A percentile compares a stretch with the other conserved stretches of the same genome.
Conservation (phyloP, 2,113 vertebrate species). For the Scytalopus superciliaris region DNA sequence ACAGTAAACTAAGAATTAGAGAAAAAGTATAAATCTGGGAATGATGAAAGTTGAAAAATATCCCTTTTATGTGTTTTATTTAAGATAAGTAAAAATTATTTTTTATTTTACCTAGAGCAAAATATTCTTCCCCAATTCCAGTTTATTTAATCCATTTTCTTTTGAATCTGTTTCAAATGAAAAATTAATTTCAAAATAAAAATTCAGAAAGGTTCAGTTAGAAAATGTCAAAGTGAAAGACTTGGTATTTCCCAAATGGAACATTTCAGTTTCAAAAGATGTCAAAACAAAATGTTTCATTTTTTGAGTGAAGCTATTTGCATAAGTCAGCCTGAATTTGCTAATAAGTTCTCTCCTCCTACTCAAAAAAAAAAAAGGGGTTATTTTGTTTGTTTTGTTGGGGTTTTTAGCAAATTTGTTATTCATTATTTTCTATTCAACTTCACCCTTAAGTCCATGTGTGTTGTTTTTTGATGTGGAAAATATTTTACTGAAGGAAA, state of each 20-base stretch:
- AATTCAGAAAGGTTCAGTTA: neutral
- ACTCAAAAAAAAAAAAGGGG: neutral
- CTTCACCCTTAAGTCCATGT: neutral
- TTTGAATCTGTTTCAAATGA: neutral
- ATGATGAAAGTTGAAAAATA: neutral
- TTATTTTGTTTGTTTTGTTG: rapidly evolving
- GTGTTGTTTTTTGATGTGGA: neutral
- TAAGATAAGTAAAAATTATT: neutral
- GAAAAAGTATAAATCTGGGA: neutral
- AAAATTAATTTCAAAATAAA: neutral
- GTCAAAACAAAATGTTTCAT: neutral
- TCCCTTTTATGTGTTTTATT: neutral
- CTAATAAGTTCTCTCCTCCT: neutral
- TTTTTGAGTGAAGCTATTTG: neutral
- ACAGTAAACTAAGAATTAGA: neutral
- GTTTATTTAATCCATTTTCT: neutral
- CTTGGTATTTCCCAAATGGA: neutral
- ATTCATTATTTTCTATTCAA: neutral
- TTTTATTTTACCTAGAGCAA: neutral
- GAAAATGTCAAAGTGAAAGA: neutral
- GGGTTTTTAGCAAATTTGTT: neutral
- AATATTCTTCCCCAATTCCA: neutral
- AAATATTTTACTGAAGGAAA: conserved; percentile 1
- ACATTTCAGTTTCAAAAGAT: neutral
- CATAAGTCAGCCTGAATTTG: neutral